These are phyloP conservation scores for Diplolepis rosae DNA, from an alignment of 2,888 invertebrate genomes.

Conservation along the genomic window DNA sequence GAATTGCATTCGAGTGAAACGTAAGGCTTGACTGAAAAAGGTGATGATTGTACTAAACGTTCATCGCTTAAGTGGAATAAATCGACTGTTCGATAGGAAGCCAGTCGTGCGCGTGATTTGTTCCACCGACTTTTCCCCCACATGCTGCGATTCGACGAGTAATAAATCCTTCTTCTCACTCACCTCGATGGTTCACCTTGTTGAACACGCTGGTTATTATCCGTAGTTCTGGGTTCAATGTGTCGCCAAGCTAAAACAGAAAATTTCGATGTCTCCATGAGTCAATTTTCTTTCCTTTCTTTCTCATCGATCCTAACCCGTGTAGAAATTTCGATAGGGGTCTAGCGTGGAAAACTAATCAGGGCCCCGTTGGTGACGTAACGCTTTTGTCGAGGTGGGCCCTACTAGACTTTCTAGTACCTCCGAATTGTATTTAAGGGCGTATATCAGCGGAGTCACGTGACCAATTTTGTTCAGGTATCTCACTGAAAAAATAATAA, in stretches of 20 bases:
- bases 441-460: no score
- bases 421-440: no score
- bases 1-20: background rate
- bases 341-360: no score
- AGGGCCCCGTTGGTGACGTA: no score
- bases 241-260: conserved; percentile 86
- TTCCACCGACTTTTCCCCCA: conserved; percentile 12
- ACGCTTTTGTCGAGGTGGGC: no score
- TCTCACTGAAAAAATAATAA: no score
- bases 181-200: conserved; percentile 90
- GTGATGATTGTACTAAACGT: conserved; percentile 15
- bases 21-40: conserved; percentile 19
- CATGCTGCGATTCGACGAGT: conserved; percentile 17
- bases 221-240: conserved; percentile 88
- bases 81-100: conserved; percentile 21
- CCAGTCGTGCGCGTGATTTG: conserved; percentile 28
- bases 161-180: conserved; percentile 63
- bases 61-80: conserved; percentile 20
- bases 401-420: no score
- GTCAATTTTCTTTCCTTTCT: conserved; percentile 13
- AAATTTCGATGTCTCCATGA: conserved; percentile 37
- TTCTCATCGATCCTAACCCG: conserved; percentile 55
- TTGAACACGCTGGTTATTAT: conserved; percentile 91
- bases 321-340: no score
- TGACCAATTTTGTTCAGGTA: no score